Base-by-base conservation (phyloP, 2,888 invertebrate genomes). In the Drosophila birchii region DNA sequence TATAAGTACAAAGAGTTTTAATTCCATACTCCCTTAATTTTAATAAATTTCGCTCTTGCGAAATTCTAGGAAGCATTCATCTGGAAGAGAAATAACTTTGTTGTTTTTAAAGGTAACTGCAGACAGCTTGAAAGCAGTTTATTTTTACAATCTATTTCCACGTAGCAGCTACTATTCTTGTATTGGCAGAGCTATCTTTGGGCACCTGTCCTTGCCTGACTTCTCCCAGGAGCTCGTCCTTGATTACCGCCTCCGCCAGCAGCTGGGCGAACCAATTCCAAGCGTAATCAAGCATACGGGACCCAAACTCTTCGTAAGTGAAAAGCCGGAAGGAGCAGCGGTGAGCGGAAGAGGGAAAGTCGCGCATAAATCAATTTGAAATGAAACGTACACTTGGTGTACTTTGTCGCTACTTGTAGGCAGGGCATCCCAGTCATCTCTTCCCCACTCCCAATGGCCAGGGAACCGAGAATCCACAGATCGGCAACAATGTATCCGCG, bases 291-390 rank as follows among this genome's bases (percentile, higher is more conserved):
- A 76, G 79, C 67, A 69, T 53, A 68, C 59, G 56, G 56, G 58
- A 63, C 47, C 63, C 57, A 55, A 43, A 60, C 43, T 75, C 39
- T 23, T n/a, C 34, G 43, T 49, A 23, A 53, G 62, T 64, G 32
- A 44, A 23, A 26, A 34, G 49, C 12, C n/a, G 43, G 23, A 39
- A 64, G 18, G 12, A 18, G 3, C n/a, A 16, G 16, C 16, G 23
- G 16, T 9, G 20, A 23, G n/a, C 16, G 18, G 43, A 5, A 23
- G n/a, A 34, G 49, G 38, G 44, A 68, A 75, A 74, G 61, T 59
- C 16, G 66, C 47, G 75, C 78, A 86, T 90, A 86, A 86, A 86
- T 86, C 90, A 86, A 90, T 86, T 87, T 79, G 78, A 87, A 90
- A 89, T 87, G 90, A 89, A 86, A 87, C 81, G 74, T 72, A 81